Evolutionary conservation across 2,797 vertebrate species (phyloP).

Genomic region (Mallotus villosus): DNA sequence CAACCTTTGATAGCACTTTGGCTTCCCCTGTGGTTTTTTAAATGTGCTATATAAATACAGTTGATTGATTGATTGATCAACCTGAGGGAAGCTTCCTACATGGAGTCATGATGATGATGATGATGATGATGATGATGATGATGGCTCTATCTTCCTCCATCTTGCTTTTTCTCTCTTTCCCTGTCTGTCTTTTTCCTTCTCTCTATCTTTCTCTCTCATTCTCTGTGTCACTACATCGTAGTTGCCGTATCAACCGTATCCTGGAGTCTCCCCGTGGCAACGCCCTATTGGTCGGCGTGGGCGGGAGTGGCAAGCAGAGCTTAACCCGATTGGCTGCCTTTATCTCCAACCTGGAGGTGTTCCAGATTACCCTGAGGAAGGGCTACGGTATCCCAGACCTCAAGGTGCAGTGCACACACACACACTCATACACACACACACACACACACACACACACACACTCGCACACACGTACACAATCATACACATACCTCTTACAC

Average conservation of each 20-base stretch:
- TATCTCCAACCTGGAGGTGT: slow-evolving; percentile 89
- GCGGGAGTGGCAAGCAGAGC: slow-evolving; percentile 95
- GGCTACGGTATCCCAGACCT: slow-evolving; percentile 87
- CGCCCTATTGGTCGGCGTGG: slow-evolving; percentile 73
- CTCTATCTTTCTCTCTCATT: slow-evolving; percentile 16
- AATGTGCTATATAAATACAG: too few species aligned
- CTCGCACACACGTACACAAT: neutral
- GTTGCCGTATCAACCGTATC: slow-evolving; percentile 92
- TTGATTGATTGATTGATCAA: too few species aligned
- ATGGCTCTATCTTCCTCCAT: too few species aligned
- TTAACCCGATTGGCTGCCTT: slow-evolving; percentile 92
- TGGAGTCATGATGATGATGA: slow-evolving; percentile 9
- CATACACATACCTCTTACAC: neutral
- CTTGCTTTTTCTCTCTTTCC: neutral
- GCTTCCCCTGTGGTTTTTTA: too few species aligned
- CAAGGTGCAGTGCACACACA: slow-evolving; percentile 75
- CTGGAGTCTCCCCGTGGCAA: slow-evolving; percentile 90
- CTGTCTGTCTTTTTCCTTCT: neutral
- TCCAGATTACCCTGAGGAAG: slow-evolving; percentile 91
- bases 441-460: neutral
- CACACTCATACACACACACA: neutral
- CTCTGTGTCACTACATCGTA: slow-evolving; percentile 55
- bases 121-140: slow-evolving; percentile 21
- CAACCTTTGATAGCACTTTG: too few species aligned
- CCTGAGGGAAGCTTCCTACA: neutral